These are phyloP conservation scores for Enteromius viviparus DNA, from an alignment of 2,797 vertebrate genomes.

Conservation along the genomic window DNA sequence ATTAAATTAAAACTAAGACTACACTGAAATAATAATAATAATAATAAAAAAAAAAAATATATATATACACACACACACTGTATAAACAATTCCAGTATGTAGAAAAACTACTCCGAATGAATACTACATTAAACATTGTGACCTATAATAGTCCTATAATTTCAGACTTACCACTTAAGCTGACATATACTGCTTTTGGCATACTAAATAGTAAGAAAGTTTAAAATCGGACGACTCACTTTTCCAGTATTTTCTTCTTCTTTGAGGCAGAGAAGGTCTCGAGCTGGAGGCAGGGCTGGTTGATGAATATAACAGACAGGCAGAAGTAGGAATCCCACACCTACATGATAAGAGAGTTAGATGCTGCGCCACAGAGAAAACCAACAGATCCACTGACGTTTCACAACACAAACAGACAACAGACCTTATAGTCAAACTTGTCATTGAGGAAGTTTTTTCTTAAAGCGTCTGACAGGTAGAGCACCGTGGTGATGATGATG, in stretches of 20 bases:
- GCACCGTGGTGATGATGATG: slow-evolving; percentile 97
- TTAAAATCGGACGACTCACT: slow-evolving; percentile 77
- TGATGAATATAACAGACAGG: slow-evolving; percentile 98
- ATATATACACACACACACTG: too few species aligned
- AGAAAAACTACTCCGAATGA: not conserved
- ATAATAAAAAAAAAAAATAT: too few species aligned
- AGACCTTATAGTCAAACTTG: slow-evolving; percentile 98
- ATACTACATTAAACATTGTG: not conserved
- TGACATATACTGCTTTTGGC: not conserved
- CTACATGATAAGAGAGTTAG: slow-evolving; percentile 68
- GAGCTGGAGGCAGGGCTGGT: slow-evolving; percentile 95
- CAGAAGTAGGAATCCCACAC: slow-evolving; percentile 99
- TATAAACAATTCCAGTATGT: not conserved
- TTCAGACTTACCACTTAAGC: not conserved
- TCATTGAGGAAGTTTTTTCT: slow-evolving; percentile 98
- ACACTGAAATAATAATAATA: too few species aligned
- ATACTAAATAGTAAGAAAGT: not conserved
- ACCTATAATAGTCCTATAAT: not conserved
- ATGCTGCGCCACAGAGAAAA: slow-evolving; percentile 29
- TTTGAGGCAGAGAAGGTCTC: slow-evolving; percentile 97
- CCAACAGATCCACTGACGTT: slow-evolving; percentile 4
- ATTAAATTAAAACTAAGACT: too few species aligned
- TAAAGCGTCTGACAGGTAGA: slow-evolving; percentile 97
- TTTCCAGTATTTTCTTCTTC: slow-evolving; percentile 96
- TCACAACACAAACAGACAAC: slow-evolving; percentile 1